Base-by-base conservation (phyloP, 2,888 invertebrate species). In the Omphaloscelis lunosa region DNA sequence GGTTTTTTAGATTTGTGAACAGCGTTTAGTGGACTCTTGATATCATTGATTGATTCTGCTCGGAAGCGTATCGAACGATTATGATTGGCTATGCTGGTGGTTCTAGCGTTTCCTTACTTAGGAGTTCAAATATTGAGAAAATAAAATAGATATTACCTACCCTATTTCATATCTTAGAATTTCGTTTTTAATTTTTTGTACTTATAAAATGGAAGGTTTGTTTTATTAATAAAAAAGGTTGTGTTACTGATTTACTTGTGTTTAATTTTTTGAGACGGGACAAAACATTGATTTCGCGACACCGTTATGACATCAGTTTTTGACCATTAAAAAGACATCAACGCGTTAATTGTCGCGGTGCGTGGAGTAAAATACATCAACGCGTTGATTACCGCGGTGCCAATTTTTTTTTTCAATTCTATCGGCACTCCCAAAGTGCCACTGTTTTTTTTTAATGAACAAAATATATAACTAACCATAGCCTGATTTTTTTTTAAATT, bases 191-290 rank as follows among this genome's bases (percentile, higher is more conserved):
- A 27, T 58, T 61, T 79, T 79, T 68, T 79, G 58, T 76, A 79
- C 73, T 80, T 65, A 17, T 56, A 53, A 62, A 79, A 53, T 67
- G 70, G 63, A 67, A n/a, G 23, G 17, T 65, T 39, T 79, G 68
- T 73, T 79, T 74, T 68, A 41, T 15, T 75, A 76, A 76, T 76
- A 76, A 77, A 77, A 77, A 77, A n/a, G 45, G 68, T 69, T 69
- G 68, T 76, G 59, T 77, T 58, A 63, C 56, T 45, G 29, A 63
- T 39, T n/a, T 15, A 53, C 1, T 62, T 62, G 65, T 7, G 27
- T 76, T 76, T 59, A 1, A 58, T 51, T 66, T 34, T 17, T n/a
- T n/a, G n/a, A n/a, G n/a, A n/a, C n/a, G n/a, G n/a, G n/a, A n/a
- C n/a, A n/a, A n/a, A n/a, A n/a, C n/a, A n/a, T n/a, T n/a, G n/a